Conservation (phyloP, 1,140 invertebrate species). For the Pogonognathellus flavescens region DNA sequence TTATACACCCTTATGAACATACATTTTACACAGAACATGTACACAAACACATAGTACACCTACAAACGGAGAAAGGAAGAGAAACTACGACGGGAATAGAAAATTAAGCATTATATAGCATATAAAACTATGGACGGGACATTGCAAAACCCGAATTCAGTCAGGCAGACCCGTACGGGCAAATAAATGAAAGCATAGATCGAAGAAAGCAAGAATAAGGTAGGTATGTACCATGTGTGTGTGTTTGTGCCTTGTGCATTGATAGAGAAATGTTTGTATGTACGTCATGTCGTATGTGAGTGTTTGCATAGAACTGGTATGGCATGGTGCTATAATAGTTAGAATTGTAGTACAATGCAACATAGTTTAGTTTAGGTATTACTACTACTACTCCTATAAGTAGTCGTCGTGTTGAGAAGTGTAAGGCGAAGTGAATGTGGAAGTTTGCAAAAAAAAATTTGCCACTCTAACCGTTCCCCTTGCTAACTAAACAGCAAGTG, state of each 20-base stretch:
- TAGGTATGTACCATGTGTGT: background rate
- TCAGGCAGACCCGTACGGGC: background rate
- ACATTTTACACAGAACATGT: too few species aligned
- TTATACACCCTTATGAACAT: too few species aligned
- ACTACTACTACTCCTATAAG: background rate
- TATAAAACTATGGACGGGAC: too few species aligned
- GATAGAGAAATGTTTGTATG: too few species aligned
- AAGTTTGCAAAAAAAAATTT: constrained; percentile 20
- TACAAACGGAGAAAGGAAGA: too few species aligned
- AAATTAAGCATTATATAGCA: background rate
- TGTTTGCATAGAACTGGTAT: too few species aligned
- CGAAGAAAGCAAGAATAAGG: background rate
- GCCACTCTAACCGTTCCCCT: background rate
- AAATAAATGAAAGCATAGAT: constrained; percentile 32
- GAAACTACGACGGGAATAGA: background rate
- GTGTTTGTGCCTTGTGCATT: background rate
- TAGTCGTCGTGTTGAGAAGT: background rate
- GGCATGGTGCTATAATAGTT: too few species aligned
- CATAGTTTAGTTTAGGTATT: too few species aligned
- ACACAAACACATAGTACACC: too few species aligned
- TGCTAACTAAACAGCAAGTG: background rate
- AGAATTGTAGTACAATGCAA: too few species aligned
- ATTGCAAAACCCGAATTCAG: background rate
- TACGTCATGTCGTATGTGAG: too few species aligned
- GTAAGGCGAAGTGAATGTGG: too few species aligned